These are phyloP conservation scores for Sebastes kiyomatsui DNA, from an alignment of 2,797 vertebrate genomes.

Conservation along the genomic window DNA sequence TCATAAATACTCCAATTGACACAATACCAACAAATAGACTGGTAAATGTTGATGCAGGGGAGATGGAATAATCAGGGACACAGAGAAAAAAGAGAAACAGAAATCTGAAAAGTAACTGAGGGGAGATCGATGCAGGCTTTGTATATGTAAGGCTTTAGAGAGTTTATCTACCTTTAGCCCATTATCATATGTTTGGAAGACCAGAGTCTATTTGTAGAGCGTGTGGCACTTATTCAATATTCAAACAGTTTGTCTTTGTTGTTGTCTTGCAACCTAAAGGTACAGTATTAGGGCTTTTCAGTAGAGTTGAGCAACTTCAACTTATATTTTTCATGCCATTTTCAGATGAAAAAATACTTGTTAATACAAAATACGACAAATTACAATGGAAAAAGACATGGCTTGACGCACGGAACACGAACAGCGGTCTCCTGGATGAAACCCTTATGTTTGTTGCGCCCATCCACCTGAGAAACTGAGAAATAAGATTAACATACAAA, in stretches of 20 bases:
- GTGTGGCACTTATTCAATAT: background rate
- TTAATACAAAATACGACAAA: too few species aligned
- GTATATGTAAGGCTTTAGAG: background rate
- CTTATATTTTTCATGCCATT: background rate
- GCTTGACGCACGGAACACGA: too few species aligned
- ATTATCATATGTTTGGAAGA: background rate
- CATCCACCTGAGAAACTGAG: background rate
- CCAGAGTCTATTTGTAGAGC: background rate
- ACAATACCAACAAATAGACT: constrained; percentile 10
- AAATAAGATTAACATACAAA: background rate
- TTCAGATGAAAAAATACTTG: too few species aligned
- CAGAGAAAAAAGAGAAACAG: background rate
- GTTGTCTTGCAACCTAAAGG: background rate
- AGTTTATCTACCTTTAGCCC: background rate
- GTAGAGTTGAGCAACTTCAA: background rate
- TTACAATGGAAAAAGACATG: too few species aligned
- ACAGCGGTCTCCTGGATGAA: too few species aligned
- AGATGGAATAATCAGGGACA: constrained; percentile 4
- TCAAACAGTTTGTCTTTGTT: background rate
- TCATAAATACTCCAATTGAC: background rate
- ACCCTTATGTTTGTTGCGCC: too few species aligned
- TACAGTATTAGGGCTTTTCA: too few species aligned
- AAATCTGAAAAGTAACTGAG: background rate
- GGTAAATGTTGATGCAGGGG: background rate
- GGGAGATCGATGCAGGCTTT: background rate